Base-by-base conservation (phyloP, 2,888 invertebrate species). In the Uloborus plumipes region DNA sequence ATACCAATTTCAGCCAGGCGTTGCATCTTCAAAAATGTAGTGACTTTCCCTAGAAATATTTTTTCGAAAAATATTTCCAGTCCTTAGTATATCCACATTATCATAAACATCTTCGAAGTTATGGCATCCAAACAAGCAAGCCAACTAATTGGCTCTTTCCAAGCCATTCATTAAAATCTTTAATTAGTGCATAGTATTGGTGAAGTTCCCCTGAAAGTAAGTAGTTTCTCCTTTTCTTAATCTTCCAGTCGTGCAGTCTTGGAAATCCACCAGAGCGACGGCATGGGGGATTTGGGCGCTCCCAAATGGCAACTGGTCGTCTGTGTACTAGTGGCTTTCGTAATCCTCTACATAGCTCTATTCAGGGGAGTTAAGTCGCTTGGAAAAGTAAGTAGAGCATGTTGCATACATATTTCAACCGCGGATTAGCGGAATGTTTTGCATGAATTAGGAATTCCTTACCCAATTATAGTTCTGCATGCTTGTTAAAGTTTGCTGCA, bases 291-390 rank as follows among this genome's bases (percentile, higher is more conserved):
- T 87, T 90, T 95, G 86, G 95, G 95, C 9, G 91, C 92, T 64
- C 93, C 94, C 0, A 93, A 93, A 88, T 93, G 94, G 93, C 93
- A 94, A 88, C 91, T 95, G 39, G 92, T 92, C 0, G 88, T 94
- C 26, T 95, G 94, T 87, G 90, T 94, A 55, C 90, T 93, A 11
- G 88, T 93, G 4, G 94, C 94, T 77, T 95, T 95, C 89, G 90
- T 92, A 84, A 92, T 94, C 81, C 91, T 95, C 15, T 95, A 94
- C 88, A 91, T 95, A 83, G 94, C 94, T 0, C 91, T 95, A 73
- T 95, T 94, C 91, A 94, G 94, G 89, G 95, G 95, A 39, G 94
- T 95, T 51, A 94, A 94, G 88, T 94, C 94, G 85, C 94, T 94
- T 75, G 94, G 93, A 91, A 88, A 90, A 87, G 88, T 87, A 82